phyloP scores from a whole-genome alignment of 2,113 vertebrate species.

The Malurus elegans region DNA sequence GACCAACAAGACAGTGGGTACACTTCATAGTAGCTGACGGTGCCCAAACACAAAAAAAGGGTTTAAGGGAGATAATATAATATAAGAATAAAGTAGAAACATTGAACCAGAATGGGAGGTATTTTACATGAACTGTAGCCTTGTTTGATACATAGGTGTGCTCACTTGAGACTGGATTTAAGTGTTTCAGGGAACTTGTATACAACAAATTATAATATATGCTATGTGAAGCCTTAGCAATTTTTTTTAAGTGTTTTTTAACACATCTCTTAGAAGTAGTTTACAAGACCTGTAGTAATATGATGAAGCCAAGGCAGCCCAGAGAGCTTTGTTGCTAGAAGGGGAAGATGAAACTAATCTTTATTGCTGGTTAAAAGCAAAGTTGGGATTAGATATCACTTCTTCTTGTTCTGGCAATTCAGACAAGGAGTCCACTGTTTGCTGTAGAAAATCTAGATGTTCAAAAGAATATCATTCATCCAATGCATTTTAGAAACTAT shows the following conservation, averaged over 20 bases:
- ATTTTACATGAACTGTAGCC: not conserved
- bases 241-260: not conserved
- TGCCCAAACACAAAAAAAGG: not conserved
- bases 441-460: not conserved
- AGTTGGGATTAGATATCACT: not conserved
- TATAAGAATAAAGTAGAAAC: not conserved
- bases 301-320: not conserved
- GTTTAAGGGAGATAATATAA: not conserved
- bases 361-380: not conserved
- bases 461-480: not conserved
- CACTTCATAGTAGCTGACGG: not conserved
- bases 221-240: not conserved
- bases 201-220: not conserved
- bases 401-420: not conserved
- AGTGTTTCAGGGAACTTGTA: not conserved
- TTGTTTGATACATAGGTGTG: not conserved
- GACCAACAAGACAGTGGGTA: not conserved
- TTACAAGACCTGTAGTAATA: not conserved
- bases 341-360: not conserved
- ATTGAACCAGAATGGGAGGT: not conserved
- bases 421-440: not conserved
- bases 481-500: not conserved
- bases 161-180: not conserved
- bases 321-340: not conserved
- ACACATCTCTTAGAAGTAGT: no score